Base-by-base conservation (phyloP, 37 sponge, comb jelly and placozoan species). In the Beroe ovata region DNA sequence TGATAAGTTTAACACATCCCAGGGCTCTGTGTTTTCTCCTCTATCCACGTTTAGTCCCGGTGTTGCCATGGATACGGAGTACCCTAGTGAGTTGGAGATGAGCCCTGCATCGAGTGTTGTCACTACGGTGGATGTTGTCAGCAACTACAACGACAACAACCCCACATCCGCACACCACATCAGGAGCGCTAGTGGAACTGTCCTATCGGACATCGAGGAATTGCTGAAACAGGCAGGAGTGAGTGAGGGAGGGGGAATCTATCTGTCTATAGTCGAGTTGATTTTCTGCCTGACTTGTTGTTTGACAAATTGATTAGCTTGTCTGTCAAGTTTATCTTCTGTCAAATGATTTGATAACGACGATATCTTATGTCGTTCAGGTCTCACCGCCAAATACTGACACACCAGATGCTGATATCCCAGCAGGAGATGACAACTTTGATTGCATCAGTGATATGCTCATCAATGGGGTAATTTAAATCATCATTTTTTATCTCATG, bases 81-180 rank as follows among this genome's bases (percentile, higher is more conserved):
- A 77, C 54, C 84, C 84, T 36, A 77, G 84, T 35, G 84, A 77
- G 47, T 54, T 77, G 28, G 84, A 77, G 54, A 77, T 77, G 84
- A 77, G 84, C 33, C 84, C 84, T 1, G 84, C 36, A 19, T 77
- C 84, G 0, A 77, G 84, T 77, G 84, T 77, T 21, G 84, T 77
- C 26, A 77, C 84, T 11, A 42, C 84, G 3, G 84, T 77, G 4
- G 84, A 77, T 40, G 69, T 66, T 11, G 69, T 66, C 69, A 66
- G 30, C 69, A 47, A 47, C 54, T 47, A 47, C 54, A 47, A 47
- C 11, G 54, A 47, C 54, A 66, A 66, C 36, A 34, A 14, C 16
- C 14, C 25, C 69, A 34, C 69, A 18, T 66, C 69, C 18, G 33
- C 26, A 77, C 84, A 77, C 14, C 84, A 77, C 84, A 77, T 77